A percentile compares a stretch with the other conserved stretches of the same genome.
Evolutionary conservation across 2,797 vertebrate genomes (phyloP).

Genomic region (Protonibea diacanthus): DNA sequence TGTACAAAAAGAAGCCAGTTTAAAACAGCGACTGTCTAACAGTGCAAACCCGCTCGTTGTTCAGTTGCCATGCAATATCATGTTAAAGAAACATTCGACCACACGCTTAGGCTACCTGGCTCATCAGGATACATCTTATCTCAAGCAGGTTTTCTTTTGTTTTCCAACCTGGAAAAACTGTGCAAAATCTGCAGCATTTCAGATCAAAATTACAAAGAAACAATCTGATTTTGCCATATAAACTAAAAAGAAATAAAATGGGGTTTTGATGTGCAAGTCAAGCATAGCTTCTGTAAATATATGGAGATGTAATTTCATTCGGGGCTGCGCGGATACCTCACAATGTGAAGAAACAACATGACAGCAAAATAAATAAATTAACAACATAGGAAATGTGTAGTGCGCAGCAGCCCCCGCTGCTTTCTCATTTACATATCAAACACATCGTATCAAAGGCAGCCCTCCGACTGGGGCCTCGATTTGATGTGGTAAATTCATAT

Average conservation of each 20-base stretch:
- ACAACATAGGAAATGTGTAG: conserved; percentile 78
- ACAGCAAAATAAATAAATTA: conserved; percentile 84
- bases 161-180: conserved; percentile 68
- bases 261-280: conserved; percentile 37
- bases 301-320: conserved; percentile 56
- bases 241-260: conserved; percentile 18
- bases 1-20: conserved; percentile 66
- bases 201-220: conserved; percentile 56
- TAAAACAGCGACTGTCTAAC: conserved; percentile 43
- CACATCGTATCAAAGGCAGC: conserved; percentile 78
- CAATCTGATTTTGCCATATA: conserved; percentile 6
- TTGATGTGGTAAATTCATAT: conserved; percentile 84
- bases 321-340: conserved; percentile 50
- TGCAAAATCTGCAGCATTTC: conserved; percentile 83
- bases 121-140: conserved; percentile 48
- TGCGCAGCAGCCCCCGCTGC: conserved; percentile 71
- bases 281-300: conserved; percentile 50
- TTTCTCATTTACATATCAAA: conserved; percentile 85
- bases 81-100: conserved; percentile 65
- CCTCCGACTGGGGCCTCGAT: conserved; percentile 76
- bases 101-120: conserved; percentile 61
- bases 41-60: conserved; percentile 47
- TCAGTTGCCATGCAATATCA: conserved; percentile 74
- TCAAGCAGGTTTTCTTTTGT: conserved; percentile 63
- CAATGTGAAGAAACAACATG: conserved; percentile 73